Evolutionary conservation across 2,888 invertebrate genomes (phyloP).

Genomic region (Napeogenes inachia): DNA sequence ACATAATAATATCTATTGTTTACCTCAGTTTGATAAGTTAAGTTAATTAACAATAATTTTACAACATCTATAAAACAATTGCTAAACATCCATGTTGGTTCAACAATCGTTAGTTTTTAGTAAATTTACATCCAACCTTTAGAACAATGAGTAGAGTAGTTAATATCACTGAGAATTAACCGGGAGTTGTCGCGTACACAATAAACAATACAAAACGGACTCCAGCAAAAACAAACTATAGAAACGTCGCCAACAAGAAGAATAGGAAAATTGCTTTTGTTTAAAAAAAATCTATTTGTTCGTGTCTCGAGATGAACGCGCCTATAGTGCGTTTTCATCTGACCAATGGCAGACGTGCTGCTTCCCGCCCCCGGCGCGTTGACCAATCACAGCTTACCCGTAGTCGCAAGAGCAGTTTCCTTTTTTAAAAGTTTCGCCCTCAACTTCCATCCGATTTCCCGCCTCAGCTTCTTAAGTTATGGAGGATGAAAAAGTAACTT

Average conservation of each 20-base stretch:
- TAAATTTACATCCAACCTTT: slow-evolving; percentile 60
- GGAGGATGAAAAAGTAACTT: slow-evolving; percentile 65
- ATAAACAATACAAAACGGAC: slow-evolving; percentile 74
- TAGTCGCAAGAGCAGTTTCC: slow-evolving; percentile 72
- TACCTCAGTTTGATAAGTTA: slow-evolving; percentile 46
- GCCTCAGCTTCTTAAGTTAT: slow-evolving; percentile 69
- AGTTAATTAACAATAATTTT: slow-evolving; percentile 59
- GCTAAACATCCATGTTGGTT: slow-evolving; percentile 52
- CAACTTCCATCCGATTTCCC: slow-evolving; percentile 76
- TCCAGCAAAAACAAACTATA: slow-evolving; percentile 72
- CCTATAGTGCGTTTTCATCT: slow-evolving; percentile 58
- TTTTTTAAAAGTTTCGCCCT: slow-evolving; percentile 76
- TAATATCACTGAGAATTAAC: slow-evolving; percentile 71
- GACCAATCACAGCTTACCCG: slow-evolving; percentile 58
- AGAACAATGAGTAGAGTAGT: slow-evolving; percentile 63
- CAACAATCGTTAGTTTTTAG: slow-evolving; percentile 69
- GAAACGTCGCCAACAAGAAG: slow-evolving; percentile 73
- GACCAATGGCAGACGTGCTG: slow-evolving; percentile 61
- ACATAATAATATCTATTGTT: slow-evolving; percentile 41
- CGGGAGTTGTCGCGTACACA: slow-evolving; percentile 72
- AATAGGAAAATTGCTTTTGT: slow-evolving; percentile 78
- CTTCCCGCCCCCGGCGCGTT: slow-evolving; percentile 62
- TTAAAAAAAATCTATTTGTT: slow-evolving; percentile 76
- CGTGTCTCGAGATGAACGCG: slow-evolving; percentile 71
- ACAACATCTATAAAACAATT: slow-evolving; percentile 37